A percentile compares a stretch with the other conserved stretches of the same genome.
Evolutionary conservation across 2,113 vertebrate genomes (phyloP).

Genomic region (Forbesichthys agassizii): DNA sequence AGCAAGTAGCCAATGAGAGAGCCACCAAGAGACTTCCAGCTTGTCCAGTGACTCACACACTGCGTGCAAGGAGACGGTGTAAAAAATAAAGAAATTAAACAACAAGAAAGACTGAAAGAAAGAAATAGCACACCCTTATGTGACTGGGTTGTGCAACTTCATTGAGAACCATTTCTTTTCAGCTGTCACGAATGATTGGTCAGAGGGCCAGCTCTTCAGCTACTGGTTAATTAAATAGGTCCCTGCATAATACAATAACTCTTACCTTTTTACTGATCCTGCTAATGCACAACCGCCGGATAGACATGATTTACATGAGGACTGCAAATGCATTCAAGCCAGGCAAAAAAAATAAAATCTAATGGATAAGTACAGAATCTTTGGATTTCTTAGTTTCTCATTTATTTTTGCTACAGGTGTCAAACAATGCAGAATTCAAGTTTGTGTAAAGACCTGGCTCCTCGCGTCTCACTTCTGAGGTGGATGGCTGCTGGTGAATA

Average conservation of each 20-base stretch:
- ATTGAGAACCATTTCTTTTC: conserved; percentile 14
- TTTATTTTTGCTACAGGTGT: conserved; percentile 78
- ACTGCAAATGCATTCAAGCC: conserved; percentile 26
- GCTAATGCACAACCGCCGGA: conserved; percentile 13
- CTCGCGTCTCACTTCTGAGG: neutral
- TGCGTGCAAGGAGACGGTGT: neutral
- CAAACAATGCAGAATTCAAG: conserved; percentile 81
- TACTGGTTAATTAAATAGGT: neutral
- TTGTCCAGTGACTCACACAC: conserved; percentile 45
- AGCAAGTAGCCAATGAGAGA: no score
- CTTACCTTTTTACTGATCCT: neutral
- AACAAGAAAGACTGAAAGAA: conserved; percentile 1
- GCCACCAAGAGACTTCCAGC: conserved; percentile 44
- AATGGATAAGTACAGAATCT: conserved; percentile 8
- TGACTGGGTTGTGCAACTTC: conserved; percentile 20
- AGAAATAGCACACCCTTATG: conserved; percentile 8
- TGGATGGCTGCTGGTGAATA: neutral
- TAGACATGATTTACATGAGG: neutral
- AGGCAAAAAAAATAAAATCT: conserved; percentile 7
- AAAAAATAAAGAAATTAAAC: neutral
- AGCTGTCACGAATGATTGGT: conserved; percentile 20
- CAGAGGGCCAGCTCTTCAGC: conserved; percentile 16
- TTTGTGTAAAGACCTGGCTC: conserved; percentile 26
- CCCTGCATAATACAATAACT: neutral
- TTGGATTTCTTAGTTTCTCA: conserved; percentile 16